phyloP scores from a whole-genome alignment of 2,888 invertebrate species.

The Spilosoma lubricipeda region DNA sequence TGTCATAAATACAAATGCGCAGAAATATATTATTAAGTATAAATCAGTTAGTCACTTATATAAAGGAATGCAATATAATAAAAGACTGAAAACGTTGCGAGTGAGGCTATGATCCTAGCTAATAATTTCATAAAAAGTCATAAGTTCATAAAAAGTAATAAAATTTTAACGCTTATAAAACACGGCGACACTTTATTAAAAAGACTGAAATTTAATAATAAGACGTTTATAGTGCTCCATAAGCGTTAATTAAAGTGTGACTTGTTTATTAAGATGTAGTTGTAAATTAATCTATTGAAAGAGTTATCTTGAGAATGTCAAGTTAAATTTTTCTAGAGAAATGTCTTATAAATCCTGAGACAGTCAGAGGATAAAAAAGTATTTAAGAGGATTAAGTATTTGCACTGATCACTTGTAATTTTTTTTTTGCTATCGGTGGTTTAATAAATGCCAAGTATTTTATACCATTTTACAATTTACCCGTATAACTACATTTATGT shows the following conservation, averaged over 20 bases:
- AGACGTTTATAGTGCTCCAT: slow-evolving; percentile 48
- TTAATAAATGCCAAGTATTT: background rate
- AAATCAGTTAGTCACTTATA: background rate
- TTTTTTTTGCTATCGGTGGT: background rate
- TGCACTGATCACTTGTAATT: background rate
- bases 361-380: background rate
- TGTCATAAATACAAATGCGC: background rate
- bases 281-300: slow-evolving; percentile 50
- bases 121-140: slow-evolving; percentile 10
- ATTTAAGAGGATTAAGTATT: background rate
- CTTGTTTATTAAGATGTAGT: slow-evolving; percentile 50
- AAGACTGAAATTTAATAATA: slow-evolving; percentile 36
- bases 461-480: background rate
- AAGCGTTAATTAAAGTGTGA: slow-evolving; percentile 53
- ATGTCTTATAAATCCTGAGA: background rate
- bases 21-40: background rate
- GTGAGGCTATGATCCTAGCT: background rate
- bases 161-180: slow-evolving; percentile 18
- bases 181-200: slow-evolving; percentile 24
- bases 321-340: background rate
- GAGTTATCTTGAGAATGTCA: background rate
- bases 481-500: background rate
- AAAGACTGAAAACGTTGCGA: too few relatives aligned
- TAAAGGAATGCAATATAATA: background rate
- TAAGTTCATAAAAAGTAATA: slow-evolving; percentile 12